Conservation (phyloP, 2,888 invertebrate genomes). For the Himalopsyche tibetana region DNA sequence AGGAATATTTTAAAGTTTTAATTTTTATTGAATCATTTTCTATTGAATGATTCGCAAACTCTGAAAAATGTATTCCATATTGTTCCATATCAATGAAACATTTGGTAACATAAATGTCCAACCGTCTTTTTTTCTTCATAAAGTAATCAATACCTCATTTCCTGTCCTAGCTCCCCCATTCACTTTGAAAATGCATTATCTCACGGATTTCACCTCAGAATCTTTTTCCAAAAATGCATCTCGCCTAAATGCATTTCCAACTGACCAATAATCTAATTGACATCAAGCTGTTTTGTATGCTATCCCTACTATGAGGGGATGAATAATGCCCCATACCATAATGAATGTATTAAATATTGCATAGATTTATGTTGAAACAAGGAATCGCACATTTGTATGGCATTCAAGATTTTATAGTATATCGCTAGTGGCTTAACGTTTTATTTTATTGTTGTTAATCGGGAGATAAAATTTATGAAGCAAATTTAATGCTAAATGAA, state of each 20-base stretch:
- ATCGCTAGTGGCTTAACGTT: too few species aligned
- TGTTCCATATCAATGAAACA: not conserved
- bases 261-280: slow-evolving; percentile 57
- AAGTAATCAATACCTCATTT: slow-evolving; percentile 32
- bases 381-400: too few species aligned
- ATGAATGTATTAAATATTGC: not conserved
- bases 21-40: too few species aligned
- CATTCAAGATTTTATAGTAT: too few species aligned
- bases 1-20: too few species aligned
- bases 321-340: not conserved
- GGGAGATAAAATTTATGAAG: too few species aligned
- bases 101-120: not conserved
- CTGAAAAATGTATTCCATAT: not conserved
- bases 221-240: slow-evolving; percentile 51
- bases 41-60: too few species aligned
- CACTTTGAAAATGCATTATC: slow-evolving; percentile 36
- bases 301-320: not conserved
- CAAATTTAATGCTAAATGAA: too few species aligned
- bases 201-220: slow-evolving; percentile 23
- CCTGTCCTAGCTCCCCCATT: slow-evolving; percentile 19
- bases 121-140: not conserved
- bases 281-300: slow-evolving; percentile 28
- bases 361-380: not conserved
- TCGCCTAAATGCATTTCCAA: slow-evolving; percentile 62
- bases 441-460: too few species aligned